Percentiles rank a stretch among this genome's conserved stretches.
Conservation (phyloP, 2,888 invertebrate species). For the Frankliniella fusca region DNA sequence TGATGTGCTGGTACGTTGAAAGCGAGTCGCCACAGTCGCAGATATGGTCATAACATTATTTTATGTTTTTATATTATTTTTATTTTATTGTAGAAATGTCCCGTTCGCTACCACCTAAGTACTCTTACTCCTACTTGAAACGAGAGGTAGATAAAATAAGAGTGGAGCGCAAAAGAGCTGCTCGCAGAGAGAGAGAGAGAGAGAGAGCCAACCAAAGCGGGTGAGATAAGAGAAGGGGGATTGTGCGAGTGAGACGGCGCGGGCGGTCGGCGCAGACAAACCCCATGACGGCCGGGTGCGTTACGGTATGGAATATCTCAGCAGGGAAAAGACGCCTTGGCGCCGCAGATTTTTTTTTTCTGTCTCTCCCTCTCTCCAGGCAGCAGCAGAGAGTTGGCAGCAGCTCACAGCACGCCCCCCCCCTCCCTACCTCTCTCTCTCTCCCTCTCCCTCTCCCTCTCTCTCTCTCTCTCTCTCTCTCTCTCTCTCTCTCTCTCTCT, state of each 20-base stretch:
- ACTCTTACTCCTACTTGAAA: too few species aligned
- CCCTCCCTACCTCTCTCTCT: background rate
- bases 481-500: background rate
- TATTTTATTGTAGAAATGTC: too few species aligned
- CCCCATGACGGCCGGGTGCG: background rate
- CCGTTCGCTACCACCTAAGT: too few species aligned
- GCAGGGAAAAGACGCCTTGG: background rate
- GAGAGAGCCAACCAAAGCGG: too few species aligned
- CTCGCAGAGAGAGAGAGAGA: background rate
- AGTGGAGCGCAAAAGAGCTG: background rate
- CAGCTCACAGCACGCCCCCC: background rate
- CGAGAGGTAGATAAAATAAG: background rate
- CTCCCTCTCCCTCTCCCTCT: background rate
- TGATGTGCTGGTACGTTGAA: too few species aligned
- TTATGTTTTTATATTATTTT: too few species aligned
- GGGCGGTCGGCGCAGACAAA: background rate
- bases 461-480: background rate
- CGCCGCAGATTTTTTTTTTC: background rate
- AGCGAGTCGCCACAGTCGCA: too few species aligned
- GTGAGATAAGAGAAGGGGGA: too few species aligned
- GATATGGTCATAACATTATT: too few species aligned
- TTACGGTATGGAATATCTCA: constrained; percentile 1
- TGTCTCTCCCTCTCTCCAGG: too few species aligned
- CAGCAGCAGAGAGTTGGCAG: background rate
- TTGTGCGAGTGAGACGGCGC: background rate